These are phyloP conservation scores for Lethocerus indicus DNA, from an alignment of 1,140 invertebrate genomes.

Conservation along the genomic window DNA sequence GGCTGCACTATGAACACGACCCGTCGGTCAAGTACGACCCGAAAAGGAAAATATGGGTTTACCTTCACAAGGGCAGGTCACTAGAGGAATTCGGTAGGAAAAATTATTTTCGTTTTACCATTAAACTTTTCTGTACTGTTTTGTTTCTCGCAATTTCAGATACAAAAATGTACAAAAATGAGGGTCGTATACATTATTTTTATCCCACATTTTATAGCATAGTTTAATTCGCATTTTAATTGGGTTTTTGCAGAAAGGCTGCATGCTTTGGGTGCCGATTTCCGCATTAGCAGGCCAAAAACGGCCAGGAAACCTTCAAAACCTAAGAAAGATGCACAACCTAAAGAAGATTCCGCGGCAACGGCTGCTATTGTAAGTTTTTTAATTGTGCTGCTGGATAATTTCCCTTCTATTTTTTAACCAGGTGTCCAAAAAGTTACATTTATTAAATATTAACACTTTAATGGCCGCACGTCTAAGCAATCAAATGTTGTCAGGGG, in stretches of 20 bases:
- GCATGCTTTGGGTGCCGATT: slow-evolving; percentile 36
- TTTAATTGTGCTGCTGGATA: not conserved
- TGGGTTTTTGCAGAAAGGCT: slow-evolving; percentile 20
- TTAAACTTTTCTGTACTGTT: not conserved
- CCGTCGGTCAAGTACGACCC: slow-evolving; percentile 83
- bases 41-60: slow-evolving; percentile 78
- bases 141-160: not conserved
- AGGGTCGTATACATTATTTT: not conserved
- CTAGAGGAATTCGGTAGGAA: slow-evolving; percentile 51
- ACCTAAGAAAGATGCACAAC: slow-evolving; percentile 14
- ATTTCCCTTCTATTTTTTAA: too few relatives aligned
- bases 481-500: too few relatives aligned
- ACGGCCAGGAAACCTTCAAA: slow-evolving; percentile 29
- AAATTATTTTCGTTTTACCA: not conserved
- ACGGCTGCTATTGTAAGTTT: not conserved
- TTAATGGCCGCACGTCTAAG: too few relatives aligned
- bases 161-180: not conserved
- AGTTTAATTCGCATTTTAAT: not conserved
- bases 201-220: not conserved
- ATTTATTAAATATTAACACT: too few relatives aligned
- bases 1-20: slow-evolving; percentile 75
- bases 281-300: slow-evolving; percentile 24
- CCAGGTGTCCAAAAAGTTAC: too few relatives aligned
- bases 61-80: slow-evolving; percentile 60
- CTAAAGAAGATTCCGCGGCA: slow-evolving; percentile 1